A percentile compares a stretch with the other conserved stretches of the same genome.
These are phyloP conservation scores for Tuta absoluta DNA, from an alignment of 2,888 invertebrate genomes.

Conservation along the genomic window DNA sequence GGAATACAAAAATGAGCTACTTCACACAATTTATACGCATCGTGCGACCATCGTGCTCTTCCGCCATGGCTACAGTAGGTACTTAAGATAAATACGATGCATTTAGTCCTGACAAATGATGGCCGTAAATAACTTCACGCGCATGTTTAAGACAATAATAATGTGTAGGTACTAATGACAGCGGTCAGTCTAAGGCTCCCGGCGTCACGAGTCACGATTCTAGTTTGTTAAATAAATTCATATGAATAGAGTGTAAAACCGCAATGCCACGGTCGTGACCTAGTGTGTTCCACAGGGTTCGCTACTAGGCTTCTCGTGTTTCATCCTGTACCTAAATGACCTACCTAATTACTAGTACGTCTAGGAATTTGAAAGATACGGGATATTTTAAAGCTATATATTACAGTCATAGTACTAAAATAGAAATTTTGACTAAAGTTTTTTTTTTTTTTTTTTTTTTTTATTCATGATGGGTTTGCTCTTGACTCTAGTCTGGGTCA, in stretches of 20 bases:
- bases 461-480: no score
- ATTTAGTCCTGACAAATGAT: constrained; percentile 17
- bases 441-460: no score
- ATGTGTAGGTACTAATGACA: constrained; percentile 2
- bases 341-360: background rate
- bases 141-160: constrained; percentile 13
- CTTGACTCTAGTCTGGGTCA: no score
- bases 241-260: constrained; percentile 15
- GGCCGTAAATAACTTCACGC: constrained; percentile 12
- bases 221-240: background rate
- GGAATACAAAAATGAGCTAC: background rate
- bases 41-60: background rate
- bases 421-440: no score
- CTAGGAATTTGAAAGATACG: background rate
- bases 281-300: constrained; percentile 8
- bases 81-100: background rate
- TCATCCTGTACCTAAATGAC: background rate
- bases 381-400: background rate
- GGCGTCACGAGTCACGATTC: constrained; percentile 12
- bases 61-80: background rate
- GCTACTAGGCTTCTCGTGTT: background rate
- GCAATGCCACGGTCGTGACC: constrained; percentile 17
- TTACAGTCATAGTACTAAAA: background rate
- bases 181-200: constrained; percentile 16
- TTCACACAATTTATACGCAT: background rate